Base-by-base conservation (phyloP, 1,140 invertebrate species). In the Anadara kagoshimensis region DNA sequence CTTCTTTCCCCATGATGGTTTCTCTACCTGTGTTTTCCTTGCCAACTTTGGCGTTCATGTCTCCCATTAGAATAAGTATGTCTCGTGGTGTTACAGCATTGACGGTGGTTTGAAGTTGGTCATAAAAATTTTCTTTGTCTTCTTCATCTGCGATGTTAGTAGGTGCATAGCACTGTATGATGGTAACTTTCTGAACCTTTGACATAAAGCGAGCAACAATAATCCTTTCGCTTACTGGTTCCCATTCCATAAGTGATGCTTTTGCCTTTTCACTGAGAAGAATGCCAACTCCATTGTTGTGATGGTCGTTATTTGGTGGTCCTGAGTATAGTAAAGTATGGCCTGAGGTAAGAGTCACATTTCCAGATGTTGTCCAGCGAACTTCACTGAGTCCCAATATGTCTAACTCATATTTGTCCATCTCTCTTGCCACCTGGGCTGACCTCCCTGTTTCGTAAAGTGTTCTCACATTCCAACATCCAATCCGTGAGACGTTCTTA, bases 11-110 rank as follows among this genome's bases (percentile, higher is more conserved):
- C 49, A 81, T 80, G 16, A 58, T 57, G 45, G 49, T 54, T 43
- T 78, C 69, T 26, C 63, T 62, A 16, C 61, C 75, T 18, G 14
- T 57, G 18, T 65, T 69, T 49, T 78, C 57, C 14, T 2, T 26
- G 43, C 79, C 75, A 0, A 75, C 63, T 49, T 78, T 73, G 18
- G 79, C 75, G 69, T 80, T 79, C 20, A 80, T 22, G 57, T 79
- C 69, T 24, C 73, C 69, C 51, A 79, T 79, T 26, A 81, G 24
- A 29, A 81, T 69, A 1, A 53, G 65, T 0, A 74, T 54, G 51
- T 80, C 75, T 41, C 57, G 5, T 59, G 36, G 36, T 59, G 57
- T 26, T 41, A 41, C n/a, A 41, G 57, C 7, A 59, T 10, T 5
- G 57, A 59, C n/a, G n/a, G n/a, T n/a, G n/a, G n/a, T n/a, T n/a